Evolutionary conservation across 2,888 invertebrate species (phyloP).

Genomic region (Autographa gamma): DNA sequence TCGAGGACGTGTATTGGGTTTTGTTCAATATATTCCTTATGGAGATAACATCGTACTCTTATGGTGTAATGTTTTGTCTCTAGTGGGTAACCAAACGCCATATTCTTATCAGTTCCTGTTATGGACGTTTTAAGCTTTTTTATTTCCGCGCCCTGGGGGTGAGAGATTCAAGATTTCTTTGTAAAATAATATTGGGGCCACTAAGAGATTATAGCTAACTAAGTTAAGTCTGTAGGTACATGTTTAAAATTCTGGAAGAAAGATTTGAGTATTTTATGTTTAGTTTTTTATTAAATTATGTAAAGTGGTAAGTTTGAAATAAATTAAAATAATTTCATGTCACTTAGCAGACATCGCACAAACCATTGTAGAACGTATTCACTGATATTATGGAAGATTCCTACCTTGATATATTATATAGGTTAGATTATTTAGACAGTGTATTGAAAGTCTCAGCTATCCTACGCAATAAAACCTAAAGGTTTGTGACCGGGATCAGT

Average conservation of each 20-base stretch:
- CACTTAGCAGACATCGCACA: too few relatives aligned
- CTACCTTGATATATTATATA: too few relatives aligned
- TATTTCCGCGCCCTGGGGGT: background rate
- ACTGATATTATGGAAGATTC: too few relatives aligned
- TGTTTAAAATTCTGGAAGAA: too few relatives aligned
- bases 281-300: too few relatives aligned
- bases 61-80: background rate
- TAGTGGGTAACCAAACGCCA: background rate
- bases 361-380: too few relatives aligned
- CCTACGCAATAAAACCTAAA: background rate
- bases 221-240: too few relatives aligned
- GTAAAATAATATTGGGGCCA: background rate
- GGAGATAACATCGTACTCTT: background rate
- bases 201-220: too few relatives aligned
- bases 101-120: constrained; percentile 1
- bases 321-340: too few relatives aligned
- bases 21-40: background rate
- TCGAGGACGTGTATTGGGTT: background rate
- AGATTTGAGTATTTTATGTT: too few relatives aligned
- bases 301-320: too few relatives aligned
- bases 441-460: background rate
- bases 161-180: background rate
- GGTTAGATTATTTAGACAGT: background rate
- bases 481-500: background rate
- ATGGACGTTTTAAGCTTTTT: background rate